These are phyloP conservation scores for Caloenas nicobarica DNA, from an alignment of 2,113 vertebrate genomes.

Conservation along the genomic window DNA sequence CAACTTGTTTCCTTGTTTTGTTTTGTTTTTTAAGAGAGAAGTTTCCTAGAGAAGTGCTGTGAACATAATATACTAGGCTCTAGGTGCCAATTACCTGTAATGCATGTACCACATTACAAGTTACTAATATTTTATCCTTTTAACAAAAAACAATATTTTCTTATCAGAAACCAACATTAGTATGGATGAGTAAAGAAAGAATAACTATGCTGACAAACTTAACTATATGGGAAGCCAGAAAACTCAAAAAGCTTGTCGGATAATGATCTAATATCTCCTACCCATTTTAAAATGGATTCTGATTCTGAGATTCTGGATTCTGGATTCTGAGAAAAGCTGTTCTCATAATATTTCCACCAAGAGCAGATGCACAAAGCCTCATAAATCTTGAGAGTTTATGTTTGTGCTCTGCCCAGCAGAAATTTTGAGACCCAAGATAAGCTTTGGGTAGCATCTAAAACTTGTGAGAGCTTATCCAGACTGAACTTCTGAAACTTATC, in stretches of 20 bases:
- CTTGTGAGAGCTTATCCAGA: background rate
- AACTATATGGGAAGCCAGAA: background rate
- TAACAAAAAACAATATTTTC: background rate
- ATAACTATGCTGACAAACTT: background rate
- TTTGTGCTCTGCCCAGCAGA: background rate
- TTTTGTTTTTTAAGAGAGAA: background rate
- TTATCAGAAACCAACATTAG: background rate
- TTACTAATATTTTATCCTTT: background rate
- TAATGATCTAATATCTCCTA: background rate
- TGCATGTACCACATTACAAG: background rate
- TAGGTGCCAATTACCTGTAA: background rate
- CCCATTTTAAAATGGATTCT: background rate
- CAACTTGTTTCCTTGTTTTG: background rate
- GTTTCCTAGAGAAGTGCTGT: background rate
- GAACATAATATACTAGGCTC: background rate
- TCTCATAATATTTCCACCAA: background rate
- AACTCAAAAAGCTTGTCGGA: background rate
- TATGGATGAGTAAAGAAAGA: background rate
- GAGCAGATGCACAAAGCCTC: background rate
- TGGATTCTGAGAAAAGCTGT: background rate
- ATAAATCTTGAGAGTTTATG: background rate
- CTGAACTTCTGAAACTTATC: background rate
- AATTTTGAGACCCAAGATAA: background rate
- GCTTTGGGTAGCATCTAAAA: background rate
- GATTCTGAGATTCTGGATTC: too few relatives aligned